phyloP scores from a whole-genome alignment of 2,113 vertebrate species.

The Neolamprologus toae region DNA sequence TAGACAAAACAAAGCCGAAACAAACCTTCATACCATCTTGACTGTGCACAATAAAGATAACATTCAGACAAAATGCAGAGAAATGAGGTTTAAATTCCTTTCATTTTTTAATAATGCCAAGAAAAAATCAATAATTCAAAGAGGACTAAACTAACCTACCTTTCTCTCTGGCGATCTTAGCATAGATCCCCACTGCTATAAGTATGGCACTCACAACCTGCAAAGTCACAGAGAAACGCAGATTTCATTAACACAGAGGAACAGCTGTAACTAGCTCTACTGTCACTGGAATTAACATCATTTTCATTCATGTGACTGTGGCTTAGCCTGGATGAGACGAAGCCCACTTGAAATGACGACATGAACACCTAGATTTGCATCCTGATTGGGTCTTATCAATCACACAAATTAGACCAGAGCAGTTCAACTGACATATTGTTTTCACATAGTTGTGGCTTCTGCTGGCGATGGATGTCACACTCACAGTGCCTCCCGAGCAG shows the following conservation, averaged over 20 bases:
- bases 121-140: not conserved
- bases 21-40: accelerated
- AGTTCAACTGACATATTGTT: not conserved
- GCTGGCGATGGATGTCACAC: not conserved
- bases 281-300: not conserved
- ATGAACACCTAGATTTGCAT: not conserved
- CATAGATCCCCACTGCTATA: constrained; percentile 74
- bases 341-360: not conserved
- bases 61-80: not conserved
- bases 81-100: not conserved
- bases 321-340: not conserved
- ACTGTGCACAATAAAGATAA: not conserved
- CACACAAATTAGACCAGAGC: not conserved
- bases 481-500: accelerated
- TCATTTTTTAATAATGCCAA: not conserved
- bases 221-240: not conserved
- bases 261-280: not conserved
- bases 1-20: not conserved
- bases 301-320: not conserved
- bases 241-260: not conserved
- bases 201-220: constrained; percentile 76
- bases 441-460: not conserved
- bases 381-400: not conserved
- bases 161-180: constrained; percentile 76
- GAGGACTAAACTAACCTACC: not conserved